Base-by-base conservation (phyloP, 2,113 vertebrate species). In the Lepidothrix coronata region DNA sequence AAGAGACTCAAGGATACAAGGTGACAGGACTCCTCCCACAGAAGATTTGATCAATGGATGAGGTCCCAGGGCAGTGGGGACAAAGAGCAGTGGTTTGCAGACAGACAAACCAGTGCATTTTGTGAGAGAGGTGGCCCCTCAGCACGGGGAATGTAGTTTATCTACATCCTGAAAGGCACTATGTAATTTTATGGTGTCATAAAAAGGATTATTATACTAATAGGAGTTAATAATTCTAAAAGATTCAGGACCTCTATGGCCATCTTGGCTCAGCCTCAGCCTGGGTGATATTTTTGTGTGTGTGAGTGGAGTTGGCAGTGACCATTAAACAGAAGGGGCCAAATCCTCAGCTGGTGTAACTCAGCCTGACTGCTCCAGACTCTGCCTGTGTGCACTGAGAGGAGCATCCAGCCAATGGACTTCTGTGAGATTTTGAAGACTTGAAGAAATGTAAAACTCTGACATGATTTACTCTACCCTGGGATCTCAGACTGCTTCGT, bases 201-300 rank as follows among this genome's bases (percentile, higher is more conserved):
- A 95, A 96, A 96, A 88, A 88, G 35, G 90, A 86, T 93, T 95
- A 96, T 96, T 95, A 96, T 88, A 95, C 85, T 95, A 96, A 91
- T 91, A 96, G 82, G 59, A 95, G 88, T 94, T 93, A 93, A 93
- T 96, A 96, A 91, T 88, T 94, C 95, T 94, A 80, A 84, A 93
- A 96, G 95, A 88, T 94, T 94, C 48, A 7, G 74, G 92, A 96
- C 95, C 96, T 94, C 88, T 84, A 57, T 90, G 92, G 96, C 91
- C 95, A 86, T 92, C 88, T 91, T 96, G 95, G 92, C 96, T 96
- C 61, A 39, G 70, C 76, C 78, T 88, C 93, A 96, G 75, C 72
- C 57, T 48, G 75, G 65, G 72, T 81, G 52, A 19, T 82, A 51
- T 48, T 66, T 52, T 62, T 25, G 11, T 35, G 17, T 73, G 22